Evolutionary conservation across 2,888 invertebrate species (phyloP).

Genomic region (Spisula solida): DNA sequence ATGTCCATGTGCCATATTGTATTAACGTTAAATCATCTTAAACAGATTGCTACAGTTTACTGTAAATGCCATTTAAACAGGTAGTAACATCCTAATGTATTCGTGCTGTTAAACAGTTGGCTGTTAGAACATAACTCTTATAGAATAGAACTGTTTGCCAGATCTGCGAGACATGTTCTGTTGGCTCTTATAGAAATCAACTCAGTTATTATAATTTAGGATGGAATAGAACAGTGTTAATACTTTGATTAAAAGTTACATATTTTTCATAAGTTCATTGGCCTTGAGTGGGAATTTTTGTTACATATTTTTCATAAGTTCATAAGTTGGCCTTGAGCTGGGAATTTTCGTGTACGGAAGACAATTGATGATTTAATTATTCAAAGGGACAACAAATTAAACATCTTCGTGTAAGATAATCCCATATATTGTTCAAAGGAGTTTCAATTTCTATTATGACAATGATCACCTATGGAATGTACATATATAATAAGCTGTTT

Average conservation of each 20-base stretch:
- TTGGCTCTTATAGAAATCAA: not conserved
- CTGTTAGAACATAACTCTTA: not conserved
- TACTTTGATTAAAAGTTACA: not conserved
- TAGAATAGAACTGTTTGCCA: not conserved
- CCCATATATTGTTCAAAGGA: not conserved
- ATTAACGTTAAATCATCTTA: conserved; percentile 28
- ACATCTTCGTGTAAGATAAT: conserved; percentile 13
- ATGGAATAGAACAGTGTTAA: not conserved
- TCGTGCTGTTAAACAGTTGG: not conserved
- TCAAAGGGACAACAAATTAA: not conserved
- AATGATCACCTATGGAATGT: not conserved
- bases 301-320: too few relatives aligned
- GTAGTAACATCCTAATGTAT: conserved; percentile 1
- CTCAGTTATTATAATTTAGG: not conserved
- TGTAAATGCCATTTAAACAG: not conserved
- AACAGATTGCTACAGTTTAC: not conserved
- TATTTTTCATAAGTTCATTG: too few relatives aligned
- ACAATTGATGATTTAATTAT: not conserved
- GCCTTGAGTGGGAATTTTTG: not conserved
- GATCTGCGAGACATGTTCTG: not conserved
- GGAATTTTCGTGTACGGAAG: not conserved
- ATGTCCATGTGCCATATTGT: not conserved
- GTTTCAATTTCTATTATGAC: not conserved
- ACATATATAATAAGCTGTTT: not conserved
- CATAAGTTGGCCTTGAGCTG: not conserved